A percentile compares a stretch with the other conserved stretches of the same genome.
These are phyloP conservation scores for Idaea dimidiata DNA, from an alignment of 2,888 invertebrate species.

Conservation along the genomic window DNA sequence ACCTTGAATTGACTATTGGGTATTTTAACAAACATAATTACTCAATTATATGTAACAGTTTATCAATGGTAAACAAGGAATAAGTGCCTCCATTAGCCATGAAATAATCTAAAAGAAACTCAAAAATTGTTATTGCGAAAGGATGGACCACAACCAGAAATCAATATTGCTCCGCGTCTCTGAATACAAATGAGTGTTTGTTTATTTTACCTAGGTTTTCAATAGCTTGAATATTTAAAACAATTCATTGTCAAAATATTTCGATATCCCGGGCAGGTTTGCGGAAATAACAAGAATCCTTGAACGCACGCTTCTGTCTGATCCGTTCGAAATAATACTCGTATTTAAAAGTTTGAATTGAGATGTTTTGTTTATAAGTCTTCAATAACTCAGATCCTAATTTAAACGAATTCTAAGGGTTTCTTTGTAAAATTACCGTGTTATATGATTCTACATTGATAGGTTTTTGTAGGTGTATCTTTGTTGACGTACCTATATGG, in stretches of 20 bases:
- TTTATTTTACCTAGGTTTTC: not conserved
- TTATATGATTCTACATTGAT: constrained; percentile 24
- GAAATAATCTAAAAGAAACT: not conserved
- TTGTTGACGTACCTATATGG: constrained; percentile 44
- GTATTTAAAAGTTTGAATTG: not conserved
- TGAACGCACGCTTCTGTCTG: constrained; percentile 22
- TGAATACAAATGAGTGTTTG: not conserved
- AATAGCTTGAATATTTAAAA: constrained; percentile 5
- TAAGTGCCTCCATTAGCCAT: not conserved
- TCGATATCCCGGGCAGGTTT: constrained; percentile 23
- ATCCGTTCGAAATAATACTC: constrained; percentile 6
- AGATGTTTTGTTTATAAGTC: not conserved
- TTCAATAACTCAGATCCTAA: not conserved
- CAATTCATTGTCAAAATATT: constrained; percentile 16
- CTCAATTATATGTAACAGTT: not conserved
- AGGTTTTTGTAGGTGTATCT: constrained; percentile 58
- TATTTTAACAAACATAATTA: no score
- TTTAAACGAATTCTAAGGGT: not conserved
- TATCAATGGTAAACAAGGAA: not conserved
- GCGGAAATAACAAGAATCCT: constrained; percentile 26
- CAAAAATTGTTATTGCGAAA: not conserved
- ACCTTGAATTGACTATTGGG: not conserved
- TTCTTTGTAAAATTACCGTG: constrained; percentile 24
- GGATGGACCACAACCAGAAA: not conserved
- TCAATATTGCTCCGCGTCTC: not conserved